phyloP scores from a whole-genome alignment of 2,797 vertebrate genomes.

The Harpagifer antarcticus region DNA sequence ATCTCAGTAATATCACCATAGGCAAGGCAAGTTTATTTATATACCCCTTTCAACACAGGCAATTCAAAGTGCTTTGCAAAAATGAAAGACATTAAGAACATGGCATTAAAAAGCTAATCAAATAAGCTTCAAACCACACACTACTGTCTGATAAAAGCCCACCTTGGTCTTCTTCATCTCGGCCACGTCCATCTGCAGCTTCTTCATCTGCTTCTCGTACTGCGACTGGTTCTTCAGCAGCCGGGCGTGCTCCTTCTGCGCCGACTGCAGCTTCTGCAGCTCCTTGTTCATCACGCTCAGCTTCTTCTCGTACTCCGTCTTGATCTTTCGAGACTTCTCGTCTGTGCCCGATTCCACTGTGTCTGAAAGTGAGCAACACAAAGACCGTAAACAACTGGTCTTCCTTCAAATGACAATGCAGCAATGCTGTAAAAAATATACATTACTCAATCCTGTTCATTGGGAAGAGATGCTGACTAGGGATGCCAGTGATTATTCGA shows the following conservation, averaged over 20 bases:
- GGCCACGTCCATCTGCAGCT: slow-evolving; percentile 93
- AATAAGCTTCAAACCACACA: no score
- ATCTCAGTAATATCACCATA: not conserved
- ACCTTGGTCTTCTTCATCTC: slow-evolving; percentile 99
- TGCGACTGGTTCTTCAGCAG: slow-evolving; percentile 97
- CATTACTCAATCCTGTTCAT: not conserved
- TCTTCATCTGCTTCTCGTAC: slow-evolving; percentile 96
- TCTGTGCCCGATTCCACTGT: slow-evolving; percentile 94
- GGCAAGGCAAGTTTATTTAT: no score
- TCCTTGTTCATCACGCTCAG: slow-evolving; percentile 97
- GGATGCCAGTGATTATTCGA: no score
- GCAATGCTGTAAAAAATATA: not conserved
- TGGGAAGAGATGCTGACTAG: not conserved
- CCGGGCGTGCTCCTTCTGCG: slow-evolving; percentile 95
- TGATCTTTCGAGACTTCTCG: slow-evolving; percentile 96
- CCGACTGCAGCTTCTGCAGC: slow-evolving; percentile 93
- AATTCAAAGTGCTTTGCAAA: no score
- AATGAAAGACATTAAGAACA: no score
- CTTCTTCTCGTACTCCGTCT: slow-evolving; percentile 95
- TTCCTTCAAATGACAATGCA: not conserved
- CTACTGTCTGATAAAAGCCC: not conserved
- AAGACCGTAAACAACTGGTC: not conserved
- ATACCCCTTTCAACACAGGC: not conserved
- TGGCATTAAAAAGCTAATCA: no score
- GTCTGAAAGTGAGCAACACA: slow-evolving; percentile 73